A percentile compares a stretch with the other conserved stretches of the same genome.
Conservation (phyloP, 2,113 vertebrate species). For the Agelaius tricolor region DNA sequence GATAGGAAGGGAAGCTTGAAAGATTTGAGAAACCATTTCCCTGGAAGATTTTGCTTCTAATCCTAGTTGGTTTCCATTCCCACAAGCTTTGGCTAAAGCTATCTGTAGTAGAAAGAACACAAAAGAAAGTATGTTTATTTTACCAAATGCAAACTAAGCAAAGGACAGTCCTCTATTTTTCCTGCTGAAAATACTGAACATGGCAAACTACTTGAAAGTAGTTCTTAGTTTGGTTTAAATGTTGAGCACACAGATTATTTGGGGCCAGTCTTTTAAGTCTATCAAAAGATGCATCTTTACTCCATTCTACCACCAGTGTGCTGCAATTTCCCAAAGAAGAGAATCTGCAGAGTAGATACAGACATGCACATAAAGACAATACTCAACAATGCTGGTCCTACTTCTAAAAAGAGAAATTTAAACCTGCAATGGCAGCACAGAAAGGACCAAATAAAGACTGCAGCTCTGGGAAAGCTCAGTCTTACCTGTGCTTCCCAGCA, state of each 20-base stretch:
- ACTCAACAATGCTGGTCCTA: neutral
- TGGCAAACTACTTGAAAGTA: neutral
- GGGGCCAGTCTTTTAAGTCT: neutral
- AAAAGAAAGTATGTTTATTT: neutral
- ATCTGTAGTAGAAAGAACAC: constrained; percentile 64
- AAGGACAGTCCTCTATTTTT: neutral
- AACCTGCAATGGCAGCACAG: neutral
- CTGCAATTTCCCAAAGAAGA: neutral
- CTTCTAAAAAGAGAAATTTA: neutral
- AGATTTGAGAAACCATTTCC: constrained; percentile 86
- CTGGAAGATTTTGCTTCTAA: constrained; percentile 79
- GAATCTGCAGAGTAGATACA: neutral
- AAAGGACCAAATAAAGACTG: neutral
- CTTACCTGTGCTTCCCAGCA: constrained; percentile 97
- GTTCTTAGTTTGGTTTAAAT: neutral
- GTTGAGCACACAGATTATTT: neutral
- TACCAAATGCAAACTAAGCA: neutral
- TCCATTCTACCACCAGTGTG: neutral
- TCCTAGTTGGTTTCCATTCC: constrained; percentile 82
- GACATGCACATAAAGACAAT: accelerated
- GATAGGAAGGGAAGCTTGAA: constrained; percentile 76
- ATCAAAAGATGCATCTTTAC: neutral
- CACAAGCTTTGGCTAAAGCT: constrained; percentile 89
- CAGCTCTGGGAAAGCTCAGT: neutral
- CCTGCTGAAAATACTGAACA: neutral